Evolutionary conservation across 2,113 vertebrate species (phyloP).

Genomic region (Halcyon senegalensis): DNA sequence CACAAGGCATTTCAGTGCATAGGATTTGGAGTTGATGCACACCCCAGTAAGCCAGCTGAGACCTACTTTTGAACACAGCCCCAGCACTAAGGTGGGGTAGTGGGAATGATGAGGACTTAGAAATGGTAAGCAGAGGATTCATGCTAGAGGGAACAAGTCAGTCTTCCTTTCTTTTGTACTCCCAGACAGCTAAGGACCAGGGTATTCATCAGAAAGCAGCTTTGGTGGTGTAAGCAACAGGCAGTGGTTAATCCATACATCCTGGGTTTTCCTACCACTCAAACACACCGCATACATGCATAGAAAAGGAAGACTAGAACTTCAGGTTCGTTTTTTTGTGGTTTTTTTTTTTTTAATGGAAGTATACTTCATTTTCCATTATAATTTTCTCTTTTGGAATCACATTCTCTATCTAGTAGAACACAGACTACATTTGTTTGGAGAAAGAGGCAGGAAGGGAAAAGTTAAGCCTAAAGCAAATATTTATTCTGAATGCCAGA

Average conservation of each 20-base stretch:
- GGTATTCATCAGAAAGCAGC: background rate
- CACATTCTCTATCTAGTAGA: background rate
- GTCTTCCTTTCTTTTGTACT: background rate
- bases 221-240: background rate
- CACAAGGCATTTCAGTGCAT: background rate
- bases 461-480: background rate
- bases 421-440: background rate
- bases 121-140: background rate
- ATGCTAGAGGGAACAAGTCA: background rate
- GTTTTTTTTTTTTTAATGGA: background rate
- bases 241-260: background rate
- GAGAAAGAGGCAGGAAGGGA: background rate
- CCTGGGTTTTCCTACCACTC: background rate
- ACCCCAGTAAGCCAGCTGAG: background rate
- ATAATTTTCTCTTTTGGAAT: background rate
- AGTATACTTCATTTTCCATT: background rate
- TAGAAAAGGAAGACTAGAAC: background rate
- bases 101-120: background rate
- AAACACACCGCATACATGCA: background rate
- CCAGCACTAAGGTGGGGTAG: background rate
- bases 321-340: background rate
- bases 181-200: background rate
- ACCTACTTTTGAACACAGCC: background rate
- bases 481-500: background rate
- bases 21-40: background rate